Percentiles rank a stretch among this genome's conserved stretches.
These are phyloP conservation scores for Corvus moneduloides DNA, from an alignment of 2,113 vertebrate genomes.

Conservation along the genomic window DNA sequence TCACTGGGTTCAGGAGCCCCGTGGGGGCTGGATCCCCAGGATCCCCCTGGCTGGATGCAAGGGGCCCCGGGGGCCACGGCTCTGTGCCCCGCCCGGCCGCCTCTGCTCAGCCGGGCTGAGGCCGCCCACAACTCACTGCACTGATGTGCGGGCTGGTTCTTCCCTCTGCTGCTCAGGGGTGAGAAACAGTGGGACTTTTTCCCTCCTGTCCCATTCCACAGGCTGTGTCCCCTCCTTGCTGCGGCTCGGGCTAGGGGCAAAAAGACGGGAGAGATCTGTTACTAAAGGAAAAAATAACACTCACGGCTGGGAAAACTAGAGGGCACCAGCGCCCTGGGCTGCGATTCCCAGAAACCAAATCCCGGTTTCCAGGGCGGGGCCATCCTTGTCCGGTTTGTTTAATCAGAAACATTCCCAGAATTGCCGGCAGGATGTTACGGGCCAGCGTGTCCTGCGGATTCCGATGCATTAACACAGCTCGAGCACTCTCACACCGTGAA, in stretches of 20 bases:
- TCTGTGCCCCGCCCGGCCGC: not conserved
- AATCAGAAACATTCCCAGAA: not conserved
- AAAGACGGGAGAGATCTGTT: rapidly evolving
- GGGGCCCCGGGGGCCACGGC: not conserved
- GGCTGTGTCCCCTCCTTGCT: not conserved
- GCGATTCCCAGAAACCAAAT: not conserved
- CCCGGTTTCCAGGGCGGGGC: rapidly evolving
- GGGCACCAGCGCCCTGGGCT: not conserved
- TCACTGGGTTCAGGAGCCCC: not conserved
- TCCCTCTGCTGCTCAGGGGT: rapidly evolving
- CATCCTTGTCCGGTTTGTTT: not conserved
- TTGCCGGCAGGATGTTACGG: rapidly evolving
- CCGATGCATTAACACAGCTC: not conserved
- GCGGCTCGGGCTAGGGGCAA: not conserved
- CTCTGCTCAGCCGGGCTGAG: not conserved
- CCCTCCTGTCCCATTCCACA: not conserved
- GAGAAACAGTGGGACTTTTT: rapidly evolving
- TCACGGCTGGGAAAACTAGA: not conserved
- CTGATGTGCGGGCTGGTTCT: not conserved
- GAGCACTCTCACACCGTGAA: rapidly evolving
- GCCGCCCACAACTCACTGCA: not conserved
- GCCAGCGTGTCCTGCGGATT: not conserved
- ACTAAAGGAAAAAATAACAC: no score
- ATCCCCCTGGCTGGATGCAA: rapidly evolving
- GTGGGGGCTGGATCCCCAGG: rapidly evolving